Conservation (phyloP, 2,797 vertebrate genomes). For the Arnoldichthys spilopterus region DNA sequence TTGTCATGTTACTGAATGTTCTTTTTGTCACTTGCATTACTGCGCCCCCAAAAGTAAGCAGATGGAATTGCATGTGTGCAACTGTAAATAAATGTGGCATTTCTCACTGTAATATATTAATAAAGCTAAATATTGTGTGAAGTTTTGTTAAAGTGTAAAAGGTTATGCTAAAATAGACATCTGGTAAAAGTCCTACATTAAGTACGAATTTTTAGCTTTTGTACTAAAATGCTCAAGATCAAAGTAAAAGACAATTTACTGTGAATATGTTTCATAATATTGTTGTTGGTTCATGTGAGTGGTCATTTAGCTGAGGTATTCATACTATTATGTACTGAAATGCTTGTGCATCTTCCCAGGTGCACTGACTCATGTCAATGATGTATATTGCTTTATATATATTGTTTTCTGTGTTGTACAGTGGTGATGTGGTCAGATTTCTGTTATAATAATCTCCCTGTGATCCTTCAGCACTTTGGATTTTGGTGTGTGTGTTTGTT, state of each 20-base stretch:
- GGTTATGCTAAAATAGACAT: background rate
- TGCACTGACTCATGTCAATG: background rate
- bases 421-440: constrained; percentile 41
- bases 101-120: background rate
- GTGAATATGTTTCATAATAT: constrained; percentile 3
- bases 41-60: constrained; percentile 27
- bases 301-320: background rate
- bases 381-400: constrained; percentile 37
- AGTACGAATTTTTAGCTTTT: background rate
- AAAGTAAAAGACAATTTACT: background rate
- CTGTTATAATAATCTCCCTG: constrained; percentile 27
- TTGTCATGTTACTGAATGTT: constrained; percentile 30
- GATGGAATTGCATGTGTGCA: background rate
- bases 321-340: background rate
- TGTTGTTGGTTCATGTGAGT: too few relatives aligned
- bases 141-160: background rate
- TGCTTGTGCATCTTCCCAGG: background rate
- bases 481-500: too few relatives aligned
- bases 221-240: background rate
- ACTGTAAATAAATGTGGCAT: background rate
- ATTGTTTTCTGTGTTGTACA: constrained; percentile 39
- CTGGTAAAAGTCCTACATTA: background rate
- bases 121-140: background rate
- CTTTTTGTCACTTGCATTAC: background rate
- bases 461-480: constrained; percentile 46